Base-by-base conservation (phyloP, 2,113 vertebrate species). In the Podilymbus podiceps region DNA sequence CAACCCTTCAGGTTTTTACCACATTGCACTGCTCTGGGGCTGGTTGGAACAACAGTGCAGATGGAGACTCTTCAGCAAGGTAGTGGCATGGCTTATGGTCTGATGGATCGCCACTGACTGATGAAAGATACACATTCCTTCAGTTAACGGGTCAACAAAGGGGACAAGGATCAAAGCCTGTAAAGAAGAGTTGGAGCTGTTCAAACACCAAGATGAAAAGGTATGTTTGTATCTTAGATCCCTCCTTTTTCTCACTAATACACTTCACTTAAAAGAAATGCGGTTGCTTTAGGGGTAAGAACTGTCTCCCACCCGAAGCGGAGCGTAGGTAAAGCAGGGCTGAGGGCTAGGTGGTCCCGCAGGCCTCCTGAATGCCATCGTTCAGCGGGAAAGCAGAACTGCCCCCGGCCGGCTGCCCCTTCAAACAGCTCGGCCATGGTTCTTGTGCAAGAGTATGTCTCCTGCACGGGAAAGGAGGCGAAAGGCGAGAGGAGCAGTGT, bases 301-400 rank as follows among this genome's bases (percentile, higher is more conserved):
- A 12, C 11, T 1, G 1, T 71, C 33, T 33, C 19, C 9, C 33
- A 7, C 60, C 58, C 0, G 0, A 35, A 59, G 50, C 6, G 25
- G 33, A 27, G 30, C 12, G 68, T 18, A 40, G 50, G 67, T 44
- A 20, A 52, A 49, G 53, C 28, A 25, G 50, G 27, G 40, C 59
- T 40, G 31, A 44, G 28, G 40, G 44, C 53, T 22, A 33, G 20
- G 20, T 25, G 35, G 49, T 91, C 31, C 56, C 1, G 0, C 11
- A 22, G 44, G 35, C 38, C 28, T 50, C 0, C 0, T 25, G 44
- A 27, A 25, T 12, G 53, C 1, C 0, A 1, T 60, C 0, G 0
- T 40, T 55, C 15, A 6, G 0, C 22, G 40, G 12, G 44, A 47
- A 59, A 42, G 62, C 44, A 64, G 72, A 60, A n/a, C 58, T 72